phyloP scores from a whole-genome alignment of 2,888 invertebrate genomes.

The Ennomos erosarius region DNA sequence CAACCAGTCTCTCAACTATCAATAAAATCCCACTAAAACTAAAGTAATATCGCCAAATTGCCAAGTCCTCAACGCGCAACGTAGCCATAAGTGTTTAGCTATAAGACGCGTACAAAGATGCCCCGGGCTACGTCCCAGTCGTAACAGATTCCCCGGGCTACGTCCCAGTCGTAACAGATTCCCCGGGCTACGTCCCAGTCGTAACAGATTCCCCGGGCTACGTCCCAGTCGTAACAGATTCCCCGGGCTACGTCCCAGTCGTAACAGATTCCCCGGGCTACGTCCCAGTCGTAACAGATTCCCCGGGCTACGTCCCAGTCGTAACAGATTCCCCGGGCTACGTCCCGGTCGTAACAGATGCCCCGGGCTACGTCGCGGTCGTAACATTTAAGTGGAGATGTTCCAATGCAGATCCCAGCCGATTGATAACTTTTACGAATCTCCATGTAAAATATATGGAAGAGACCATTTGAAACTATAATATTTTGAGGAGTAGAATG shows the following conservation, averaged over 20 bases:
- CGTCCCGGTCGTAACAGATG: no score
- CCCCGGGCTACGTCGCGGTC: conserved; percentile 10
- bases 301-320: background rate
- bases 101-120: background rate
- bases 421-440: conserved; percentile 16
- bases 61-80: conserved; percentile 3
- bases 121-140: background rate
- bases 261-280: background rate
- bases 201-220: background rate
- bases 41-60: background rate
- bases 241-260: background rate
- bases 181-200: background rate
- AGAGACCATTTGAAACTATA: background rate
- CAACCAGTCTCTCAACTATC: no score
- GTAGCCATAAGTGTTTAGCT: conserved; percentile 13
- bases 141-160: background rate
- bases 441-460: background rate
- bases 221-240: no score
- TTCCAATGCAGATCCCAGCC: conserved; percentile 14
- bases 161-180: no score
- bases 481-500: no score
- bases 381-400: conserved; percentile 12
- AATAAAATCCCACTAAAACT: background rate
- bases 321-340: background rate
- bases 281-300: no score